Base-by-base conservation (phyloP, 2,888 invertebrate species). In the Hofmannophila pseudospretella region DNA sequence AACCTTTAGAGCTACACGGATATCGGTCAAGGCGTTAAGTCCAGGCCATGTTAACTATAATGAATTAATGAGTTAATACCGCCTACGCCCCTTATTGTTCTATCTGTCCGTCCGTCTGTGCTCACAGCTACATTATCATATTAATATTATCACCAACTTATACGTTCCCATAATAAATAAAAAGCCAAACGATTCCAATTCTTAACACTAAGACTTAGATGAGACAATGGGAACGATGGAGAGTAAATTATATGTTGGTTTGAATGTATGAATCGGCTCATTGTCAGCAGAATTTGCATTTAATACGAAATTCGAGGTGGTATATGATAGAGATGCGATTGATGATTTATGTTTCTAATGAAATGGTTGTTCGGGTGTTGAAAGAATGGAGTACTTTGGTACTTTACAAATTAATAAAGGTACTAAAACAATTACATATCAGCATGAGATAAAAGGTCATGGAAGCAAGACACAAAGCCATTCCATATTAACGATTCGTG, bases 251-350 rank as follows among this genome's bases (percentile, higher is more conserved):
- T 26, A 40, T 42, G 12, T 51, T 59, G 50, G 62, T 51, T 30
- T 47, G 37, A 49, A 54, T 51, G 53, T 67, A 69, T 68, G 76
- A 80, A 78, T 73, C 72, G 67, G 72, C 70, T 78, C 79, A 84
- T 85, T 85, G 84, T 81, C 74, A 78, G 76, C 68, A 64, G 59
- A 75, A 85, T 85, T 84, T 77, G 84, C 84, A 85, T 85, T 71
- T 74, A 69, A 74, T 78, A 77, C 64, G 81, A 84, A 81, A 81
- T 76, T 73, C 60, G 60, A 72, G 68, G 70, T 67, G 71, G 65
- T 69, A 46, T 48, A 44, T 34, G 42, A 60, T 59, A 57, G 65
- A 68, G 67, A 75, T 74, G 67, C 59, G 64, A 69, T 67, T 61
- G 65, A 60, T 65, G 68, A 71, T 69, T 71, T 50, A 54, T 53